A percentile compares a stretch with the other conserved stretches of the same genome.
These are phyloP conservation scores for Patella depressa DNA, from an alignment of 2,888 invertebrate species.

Conservation along the genomic window DNA sequence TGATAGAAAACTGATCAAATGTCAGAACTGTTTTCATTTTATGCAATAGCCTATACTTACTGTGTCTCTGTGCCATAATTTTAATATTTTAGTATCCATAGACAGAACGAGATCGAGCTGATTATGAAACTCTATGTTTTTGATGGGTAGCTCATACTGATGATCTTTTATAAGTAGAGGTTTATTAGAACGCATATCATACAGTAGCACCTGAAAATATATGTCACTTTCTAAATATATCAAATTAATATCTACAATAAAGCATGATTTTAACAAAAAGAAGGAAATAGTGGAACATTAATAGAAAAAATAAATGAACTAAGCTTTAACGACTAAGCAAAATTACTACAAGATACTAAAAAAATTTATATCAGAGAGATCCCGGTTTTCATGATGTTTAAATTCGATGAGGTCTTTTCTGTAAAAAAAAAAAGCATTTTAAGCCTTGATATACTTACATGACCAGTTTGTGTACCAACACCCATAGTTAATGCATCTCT, in stretches of 20 bases:
- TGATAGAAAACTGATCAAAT: not conserved
- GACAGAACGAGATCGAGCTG: constrained; percentile 66
- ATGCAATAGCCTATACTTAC: constrained; percentile 74
- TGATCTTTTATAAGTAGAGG: constrained; percentile 94
- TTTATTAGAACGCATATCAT: constrained; percentile 92
- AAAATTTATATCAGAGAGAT: too few species aligned
- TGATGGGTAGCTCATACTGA: constrained; percentile 92
- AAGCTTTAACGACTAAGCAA: too few species aligned
- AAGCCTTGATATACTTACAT: constrained; percentile 75
- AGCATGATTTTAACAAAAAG: not conserved
- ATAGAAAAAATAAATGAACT: too few species aligned
- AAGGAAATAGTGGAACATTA: too few species aligned
- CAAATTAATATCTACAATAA: too few species aligned
- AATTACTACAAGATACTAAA: too few species aligned
- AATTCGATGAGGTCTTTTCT: too few species aligned
- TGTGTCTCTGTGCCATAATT: constrained; percentile 75
- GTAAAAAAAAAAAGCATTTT: too few species aligned
- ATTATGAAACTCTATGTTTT: constrained; percentile 85
- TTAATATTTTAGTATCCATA: constrained; percentile 67
- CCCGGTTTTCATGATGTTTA: too few species aligned
- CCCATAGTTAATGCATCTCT: constrained; percentile 76
- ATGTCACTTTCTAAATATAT: too few species aligned
- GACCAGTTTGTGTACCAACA: constrained; percentile 94
- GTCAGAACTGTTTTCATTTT: not conserved
- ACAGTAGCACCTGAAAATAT: constrained; percentile 78